Base-by-base conservation (phyloP, 2,113 vertebrate species). In the Leptosomus discolor region DNA sequence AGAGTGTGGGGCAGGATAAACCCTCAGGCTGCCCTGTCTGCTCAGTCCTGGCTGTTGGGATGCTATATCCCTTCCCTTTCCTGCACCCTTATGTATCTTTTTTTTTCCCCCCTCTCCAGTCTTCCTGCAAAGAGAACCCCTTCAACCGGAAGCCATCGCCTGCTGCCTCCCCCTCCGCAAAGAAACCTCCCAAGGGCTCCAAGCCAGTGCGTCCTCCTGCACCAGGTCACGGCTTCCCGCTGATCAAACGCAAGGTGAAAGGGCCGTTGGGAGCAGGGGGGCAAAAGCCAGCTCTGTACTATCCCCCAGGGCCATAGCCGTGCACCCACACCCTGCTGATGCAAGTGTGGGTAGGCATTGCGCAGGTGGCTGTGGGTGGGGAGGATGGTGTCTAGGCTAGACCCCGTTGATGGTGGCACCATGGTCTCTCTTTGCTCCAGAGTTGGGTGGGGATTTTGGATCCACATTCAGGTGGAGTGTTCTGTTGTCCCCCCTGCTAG, bases 241-340 rank as follows among this genome's bases (percentile, higher is more conserved):
- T 99, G 85, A 99, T 99, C 97, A 99, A 99, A 95, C 99, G 99
- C 96, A 99, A 99, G 99, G 99, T 99, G 92, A 85, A 24, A 24
- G 53, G 30, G 30, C 51, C 8, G 8, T 77, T 0, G 3, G 82
- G 32, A 76, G 26, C 36, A 22, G 14, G 8, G 48, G 26, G n/a
- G 15, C 15, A 45, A 88, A 80, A 84, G 15, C 26, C 5, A 4
- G 20, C 65, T 71, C 51, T 64, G 22, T 64, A 3, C 32, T 73
- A 0, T 53, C 24, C 32, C 15, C 15, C 60, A 14, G 61, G 57
- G 46, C 39, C 22, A 2, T 19, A 48, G 46, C 37, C 85, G 41
- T 67, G 2, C 45, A 16, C 5, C 0, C 12, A 39, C 23, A 30
- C 30, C 24, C 37, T 67, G 36, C 45, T 27, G 60, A 70, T 61